Evolutionary conservation across 2,113 vertebrate species (phyloP).

Genomic region (Gila orcuttii): DNA sequence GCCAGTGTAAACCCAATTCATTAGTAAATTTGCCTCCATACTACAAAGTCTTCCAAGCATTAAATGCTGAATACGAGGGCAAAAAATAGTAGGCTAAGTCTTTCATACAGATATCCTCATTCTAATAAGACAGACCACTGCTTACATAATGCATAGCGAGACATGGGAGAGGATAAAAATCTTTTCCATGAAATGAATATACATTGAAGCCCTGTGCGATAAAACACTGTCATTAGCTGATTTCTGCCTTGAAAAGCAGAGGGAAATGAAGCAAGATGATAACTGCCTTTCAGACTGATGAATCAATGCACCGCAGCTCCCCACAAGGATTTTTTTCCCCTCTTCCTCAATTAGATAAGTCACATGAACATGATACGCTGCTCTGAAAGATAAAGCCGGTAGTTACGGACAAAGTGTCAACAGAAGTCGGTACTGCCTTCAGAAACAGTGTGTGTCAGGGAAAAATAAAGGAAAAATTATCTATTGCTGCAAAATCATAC

Average conservation of each 20-base stretch:
- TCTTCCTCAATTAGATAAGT: constrained; percentile 27
- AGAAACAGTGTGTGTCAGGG: not conserved
- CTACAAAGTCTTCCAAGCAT: not conserved
- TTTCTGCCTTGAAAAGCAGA: constrained; percentile 20
- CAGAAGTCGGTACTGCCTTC: not conserved
- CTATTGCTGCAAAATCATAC: not conserved
- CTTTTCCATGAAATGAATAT: constrained; percentile 24
- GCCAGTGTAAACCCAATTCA: constrained; percentile 14
- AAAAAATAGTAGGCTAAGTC: not conserved
- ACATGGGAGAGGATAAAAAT: not conserved
- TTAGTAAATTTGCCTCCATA: not conserved
- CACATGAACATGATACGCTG: not conserved
- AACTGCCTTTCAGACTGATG: constrained; percentile 51
- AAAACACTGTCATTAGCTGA: constrained; percentile 23
- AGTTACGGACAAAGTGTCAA: not conserved
- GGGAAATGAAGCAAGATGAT: constrained; percentile 48
- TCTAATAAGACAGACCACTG: constrained; percentile 3
- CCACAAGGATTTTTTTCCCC: constrained; percentile 16
- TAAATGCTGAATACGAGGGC: constrained; percentile 7
- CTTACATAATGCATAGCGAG: constrained; percentile 32
- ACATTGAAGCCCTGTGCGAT: constrained; percentile 20
- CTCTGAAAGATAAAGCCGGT: constrained; percentile 9
- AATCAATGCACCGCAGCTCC: constrained; percentile 29
- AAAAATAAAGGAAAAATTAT: not conserved
- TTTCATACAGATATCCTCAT: constrained; percentile 11